phyloP scores from a whole-genome alignment of 2,797 vertebrate genomes.

The Gephyroberyx darwinii region DNA sequence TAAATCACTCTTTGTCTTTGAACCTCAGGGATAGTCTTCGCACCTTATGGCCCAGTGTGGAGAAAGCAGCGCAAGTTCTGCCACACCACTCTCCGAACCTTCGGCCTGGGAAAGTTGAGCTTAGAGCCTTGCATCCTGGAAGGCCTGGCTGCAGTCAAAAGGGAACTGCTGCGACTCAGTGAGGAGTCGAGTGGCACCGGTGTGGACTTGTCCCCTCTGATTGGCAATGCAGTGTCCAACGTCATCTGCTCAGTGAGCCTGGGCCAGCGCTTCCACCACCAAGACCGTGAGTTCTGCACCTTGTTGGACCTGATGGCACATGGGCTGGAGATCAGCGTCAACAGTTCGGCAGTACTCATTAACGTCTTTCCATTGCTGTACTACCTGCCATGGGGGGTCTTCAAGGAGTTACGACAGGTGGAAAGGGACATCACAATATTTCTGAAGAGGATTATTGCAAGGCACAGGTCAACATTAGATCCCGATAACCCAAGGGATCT shows the following conservation, averaged over 20 bases:
- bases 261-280: conserved; percentile 88
- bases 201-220: conserved; percentile 82
- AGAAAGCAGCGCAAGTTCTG: conserved; percentile 93
- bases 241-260: conserved; percentile 93
- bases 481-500: conserved; percentile 88
- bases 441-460: conserved; percentile 88
- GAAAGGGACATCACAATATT: conserved; percentile 89
- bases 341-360: conserved; percentile 86
- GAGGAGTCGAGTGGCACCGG: conserved; percentile 54
- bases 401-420: conserved; percentile 87
- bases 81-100: conserved; percentile 88
- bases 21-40: conserved; percentile 91
- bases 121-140: conserved; percentile 91
- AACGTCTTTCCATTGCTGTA: conserved; percentile 91
- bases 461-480: conserved; percentile 87
- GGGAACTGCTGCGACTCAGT: conserved; percentile 83
- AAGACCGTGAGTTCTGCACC: conserved; percentile 85
- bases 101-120: conserved; percentile 91
- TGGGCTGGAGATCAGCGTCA: conserved; percentile 87
- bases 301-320: conserved; percentile 88
- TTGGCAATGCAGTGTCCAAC: conserved; percentile 90
- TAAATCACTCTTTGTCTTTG: neutral
- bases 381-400: conserved; percentile 90
- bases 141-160: conserved; percentile 86
- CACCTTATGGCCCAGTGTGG: conserved; percentile 92